Evolutionary conservation across 1,140 invertebrate genomes (phyloP), one percentile per base, ranked within the genome.

Genomic region (Pachypsylla venusta): DNA sequence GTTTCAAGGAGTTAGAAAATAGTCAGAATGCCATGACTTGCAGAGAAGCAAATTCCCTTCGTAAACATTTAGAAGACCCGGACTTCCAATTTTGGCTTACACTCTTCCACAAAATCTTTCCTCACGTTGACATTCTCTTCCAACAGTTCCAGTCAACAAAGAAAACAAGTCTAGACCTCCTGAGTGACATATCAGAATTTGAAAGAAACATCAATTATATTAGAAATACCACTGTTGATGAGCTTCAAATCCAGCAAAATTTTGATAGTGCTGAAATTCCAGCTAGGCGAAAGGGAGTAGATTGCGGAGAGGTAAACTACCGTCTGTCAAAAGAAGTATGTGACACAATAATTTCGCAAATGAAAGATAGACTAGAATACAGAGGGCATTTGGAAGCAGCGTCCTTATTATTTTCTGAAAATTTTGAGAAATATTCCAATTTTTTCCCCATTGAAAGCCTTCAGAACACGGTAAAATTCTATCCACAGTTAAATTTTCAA

Each of bases 81-180:
- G 26, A 56, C 24, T 56, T 56, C 12, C 27, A 20, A 20, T 56
- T 56, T 56, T 56, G 54, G 54, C 10, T 56, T n/a, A 24, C 7
- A 7, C 5, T 19, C 27, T 53, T 58, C 26, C 40, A 57, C 27
- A 58, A 58, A 53, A 53, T 53, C 14, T 28, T 58, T 19, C 57
- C 39, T 25, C 40, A 53, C 42, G n/a, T 58, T 58, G 30, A 56
- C 25, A 39, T 27, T 14, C 12, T 56, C 14, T 56, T 35, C 25
- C 30, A 35, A 13, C 10, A 13, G 35, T 27, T 39, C 16, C 55
- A 56, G 25, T 10, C 55, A 35, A 30, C 14, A 22, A 56, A 56
- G 30, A 35, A 35, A 16, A 35, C 30, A 10, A 35, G 30, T 35
- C 30, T 35, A 12, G 30, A 35, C 10, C 16, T 35, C 10, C 16